Base-by-base conservation (phyloP, 2,113 vertebrate genomes). In the Rousettus leschenaultii region DNA sequence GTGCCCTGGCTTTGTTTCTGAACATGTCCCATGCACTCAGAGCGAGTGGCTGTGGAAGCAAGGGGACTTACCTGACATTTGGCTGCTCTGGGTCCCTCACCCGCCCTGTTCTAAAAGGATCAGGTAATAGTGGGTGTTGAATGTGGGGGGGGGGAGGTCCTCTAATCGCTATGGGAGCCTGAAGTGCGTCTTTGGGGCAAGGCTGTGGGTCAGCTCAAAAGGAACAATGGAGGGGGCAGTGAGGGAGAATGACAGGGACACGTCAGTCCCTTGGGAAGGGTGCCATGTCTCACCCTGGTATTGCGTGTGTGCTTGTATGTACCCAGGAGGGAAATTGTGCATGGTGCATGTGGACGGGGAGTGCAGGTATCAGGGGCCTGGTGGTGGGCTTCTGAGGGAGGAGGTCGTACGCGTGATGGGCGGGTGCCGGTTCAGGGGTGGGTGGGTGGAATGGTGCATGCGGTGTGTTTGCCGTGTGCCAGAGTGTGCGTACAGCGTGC, bases 251-350 rank as follows among this genome's bases (percentile, higher is more conserved):
- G 65, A 35, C 53, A 66, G 33, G 21, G 40, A 5, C 15, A 1
- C 22, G 43, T 38, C 24, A 3, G 59, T 55, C 57, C 51, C 0
- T 2, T 66, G 77, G 90, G 79, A 28, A 68, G 10, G 68, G 19
- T 21, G 51, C 38, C 18, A 0, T 0, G 1, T 68, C 45, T 71
- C 59, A 11, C n/a, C 9, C 45, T 3, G 13, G 35, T 3, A 0
- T 1, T 15, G 18, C 38, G 35, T 26, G 43, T 73, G 9, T n/a
- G 35, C 40, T 12, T 30, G n/a, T 26, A 0, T 26, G 24, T 74
- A 15, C 30, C 35, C 5, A 1, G 7, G 26, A 66, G 43, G 38
- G 30, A 40, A 57, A 45, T 12, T 15, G 10, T 63, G n/a, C 5
- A 0, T 11, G 66, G 48, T 4, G 24, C 11, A 2, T 40, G 35